Evolutionary conservation across 2,888 invertebrate genomes (phyloP).

Genomic region (Pollenia angustigena): DNA sequence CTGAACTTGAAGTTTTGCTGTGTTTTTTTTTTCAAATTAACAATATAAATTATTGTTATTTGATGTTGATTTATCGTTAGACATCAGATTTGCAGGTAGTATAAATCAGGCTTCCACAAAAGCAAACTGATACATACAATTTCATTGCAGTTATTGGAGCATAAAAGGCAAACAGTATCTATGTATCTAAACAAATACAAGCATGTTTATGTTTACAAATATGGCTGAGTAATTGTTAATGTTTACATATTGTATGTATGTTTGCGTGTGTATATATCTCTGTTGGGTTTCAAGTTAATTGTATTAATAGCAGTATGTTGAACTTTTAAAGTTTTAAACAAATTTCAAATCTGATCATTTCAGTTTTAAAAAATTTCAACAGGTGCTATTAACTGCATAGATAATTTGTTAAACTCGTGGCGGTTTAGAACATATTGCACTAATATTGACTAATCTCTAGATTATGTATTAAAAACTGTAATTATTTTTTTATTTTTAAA

Average conservation of each 20-base stretch:
- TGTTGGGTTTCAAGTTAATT: not conserved
- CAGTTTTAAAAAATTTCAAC: not conserved
- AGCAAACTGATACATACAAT: conserved; percentile 1
- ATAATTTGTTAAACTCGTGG: not conserved
- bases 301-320: not conserved
- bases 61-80: conserved; percentile 50
- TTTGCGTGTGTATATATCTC: not conserved
- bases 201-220: not conserved
- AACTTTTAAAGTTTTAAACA: not conserved
- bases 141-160: conserved; percentile 45
- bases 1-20: conserved; percentile 57
- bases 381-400: not conserved
- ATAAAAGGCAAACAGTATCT: conserved; percentile 40
- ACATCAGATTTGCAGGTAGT: conserved; percentile 32
- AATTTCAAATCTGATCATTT: too few relatives aligned
- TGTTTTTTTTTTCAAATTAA: conserved; percentile 20
- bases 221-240: not conserved
- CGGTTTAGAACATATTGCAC: too few relatives aligned
- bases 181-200: not conserved
- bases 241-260: not conserved
- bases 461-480: too few relatives aligned
- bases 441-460: too few relatives aligned
- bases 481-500: too few relatives aligned
- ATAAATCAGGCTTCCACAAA: conserved; percentile 21
- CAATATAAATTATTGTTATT: conserved; percentile 23